Conservation (phyloP, 2,797 vertebrate species). For the Pogoniulus pusillus region DNA sequence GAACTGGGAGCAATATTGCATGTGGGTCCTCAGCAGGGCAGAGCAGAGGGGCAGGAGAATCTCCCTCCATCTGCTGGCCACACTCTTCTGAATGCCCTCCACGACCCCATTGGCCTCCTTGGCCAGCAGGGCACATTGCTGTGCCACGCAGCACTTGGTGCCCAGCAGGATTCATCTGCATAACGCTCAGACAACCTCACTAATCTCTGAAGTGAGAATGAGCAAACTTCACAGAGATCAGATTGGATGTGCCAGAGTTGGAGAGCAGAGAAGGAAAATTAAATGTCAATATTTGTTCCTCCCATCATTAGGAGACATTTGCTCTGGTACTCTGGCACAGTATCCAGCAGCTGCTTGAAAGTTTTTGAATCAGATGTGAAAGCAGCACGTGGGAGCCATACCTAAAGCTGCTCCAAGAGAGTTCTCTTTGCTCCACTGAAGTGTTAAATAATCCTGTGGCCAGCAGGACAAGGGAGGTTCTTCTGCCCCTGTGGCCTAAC, state of each 20-base stretch:
- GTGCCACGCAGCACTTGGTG: no score
- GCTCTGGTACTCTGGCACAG: not conserved
- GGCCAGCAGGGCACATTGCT: no score
- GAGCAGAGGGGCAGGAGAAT: no score
- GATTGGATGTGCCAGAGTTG: not conserved
- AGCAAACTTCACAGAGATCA: not conserved
- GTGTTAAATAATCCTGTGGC: not conserved
- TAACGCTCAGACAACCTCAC: not conserved
- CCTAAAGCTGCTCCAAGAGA: not conserved
- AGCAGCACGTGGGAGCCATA: not conserved
- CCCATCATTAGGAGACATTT: not conserved
- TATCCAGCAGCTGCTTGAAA: not conserved
- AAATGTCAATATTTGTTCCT: conserved; percentile 36
- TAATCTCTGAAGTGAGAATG: not conserved
- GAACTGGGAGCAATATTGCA: no score
- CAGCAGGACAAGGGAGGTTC: no score
- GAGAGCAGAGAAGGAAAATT: not conserved
- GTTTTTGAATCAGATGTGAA: not conserved
- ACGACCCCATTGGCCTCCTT: no score
- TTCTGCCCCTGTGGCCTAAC: no score
- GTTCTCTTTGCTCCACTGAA: not conserved
- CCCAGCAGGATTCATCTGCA: not conserved
- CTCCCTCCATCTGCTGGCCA: no score
- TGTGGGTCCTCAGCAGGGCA: no score
- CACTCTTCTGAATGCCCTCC: no score